Conservation (phyloP, 2,113 vertebrate species). For the Progne subis region DNA sequence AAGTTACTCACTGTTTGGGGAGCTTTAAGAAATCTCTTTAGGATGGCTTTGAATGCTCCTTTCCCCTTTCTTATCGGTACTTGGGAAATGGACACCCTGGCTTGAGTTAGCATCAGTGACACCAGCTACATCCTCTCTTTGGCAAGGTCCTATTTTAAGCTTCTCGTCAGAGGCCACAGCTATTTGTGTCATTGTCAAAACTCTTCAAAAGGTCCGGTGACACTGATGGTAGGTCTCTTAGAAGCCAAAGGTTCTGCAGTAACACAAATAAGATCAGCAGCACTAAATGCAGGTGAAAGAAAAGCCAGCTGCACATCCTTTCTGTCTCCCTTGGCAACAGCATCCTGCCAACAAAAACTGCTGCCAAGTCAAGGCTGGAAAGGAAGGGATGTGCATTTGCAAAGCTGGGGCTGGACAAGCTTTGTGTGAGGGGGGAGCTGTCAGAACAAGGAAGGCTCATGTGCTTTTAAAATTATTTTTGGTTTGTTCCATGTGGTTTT, state of each 20-base stretch:
- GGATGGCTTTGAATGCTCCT: not conserved
- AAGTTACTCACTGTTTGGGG: not conserved
- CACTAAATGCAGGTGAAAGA: slow-evolving; percentile 59
- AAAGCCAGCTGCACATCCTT: slow-evolving; percentile 64
- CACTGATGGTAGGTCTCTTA: slow-evolving; percentile 16
- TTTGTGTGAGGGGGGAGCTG: not conserved
- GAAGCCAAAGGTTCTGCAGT: slow-evolving; percentile 48
- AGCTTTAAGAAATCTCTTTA: not conserved
- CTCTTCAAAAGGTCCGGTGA: slow-evolving; percentile 13
- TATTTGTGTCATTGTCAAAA: slow-evolving; percentile 47
- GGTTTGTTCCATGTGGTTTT: not conserved
- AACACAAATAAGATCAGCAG: slow-evolving; percentile 49
- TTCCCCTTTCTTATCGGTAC: not conserved
- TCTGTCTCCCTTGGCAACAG: slow-evolving; percentile 72
- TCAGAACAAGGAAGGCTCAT: not conserved
- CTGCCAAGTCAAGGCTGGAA: slow-evolving; percentile 57
- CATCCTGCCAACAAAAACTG: slow-evolving; percentile 61
- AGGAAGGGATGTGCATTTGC: slow-evolving; percentile 7
- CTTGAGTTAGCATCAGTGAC: slow-evolving; percentile 18
- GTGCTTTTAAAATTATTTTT: slow-evolving; percentile 10
- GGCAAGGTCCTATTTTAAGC: slow-evolving; percentile 34
- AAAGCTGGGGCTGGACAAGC: slow-evolving; percentile 45
- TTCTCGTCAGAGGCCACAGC: not conserved
- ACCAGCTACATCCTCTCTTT: not conserved
- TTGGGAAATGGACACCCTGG: not conserved